Percentiles rank a stretch among this genome's conserved stretches.
Conservation (phyloP, 2,113 vertebrate species). For the Gnathonemus echidnorhynchus region DNA sequence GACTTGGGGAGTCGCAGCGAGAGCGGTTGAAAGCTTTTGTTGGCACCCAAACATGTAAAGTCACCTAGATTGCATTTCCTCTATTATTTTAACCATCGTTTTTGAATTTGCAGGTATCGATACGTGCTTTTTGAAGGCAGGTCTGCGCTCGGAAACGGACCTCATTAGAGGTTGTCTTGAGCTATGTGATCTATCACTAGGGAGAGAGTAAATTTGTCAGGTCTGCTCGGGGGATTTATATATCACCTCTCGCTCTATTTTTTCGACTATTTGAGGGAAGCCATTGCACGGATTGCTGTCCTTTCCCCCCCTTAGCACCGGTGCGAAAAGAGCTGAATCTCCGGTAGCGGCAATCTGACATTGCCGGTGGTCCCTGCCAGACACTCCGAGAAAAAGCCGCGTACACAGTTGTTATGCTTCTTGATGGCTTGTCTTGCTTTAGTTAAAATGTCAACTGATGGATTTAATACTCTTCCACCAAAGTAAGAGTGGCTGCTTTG, state of each 20-base stretch:
- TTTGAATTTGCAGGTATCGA: constrained; percentile 32
- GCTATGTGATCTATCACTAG: constrained; percentile 15
- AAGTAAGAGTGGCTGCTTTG: background rate
- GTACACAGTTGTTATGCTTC: constrained; percentile 42
- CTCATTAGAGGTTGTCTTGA: constrained; percentile 24
- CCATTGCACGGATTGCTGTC: constrained; percentile 78
- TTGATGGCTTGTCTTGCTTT: constrained; percentile 22
- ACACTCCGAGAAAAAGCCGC: constrained; percentile 61
- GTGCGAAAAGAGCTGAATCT: constrained; percentile 45
- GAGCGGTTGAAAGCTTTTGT: constrained; percentile 38
- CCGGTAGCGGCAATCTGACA: constrained; percentile 64
- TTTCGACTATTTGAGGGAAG: constrained; percentile 69
- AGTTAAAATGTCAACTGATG: constrained; percentile 19
- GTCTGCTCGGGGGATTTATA: constrained; percentile 23
- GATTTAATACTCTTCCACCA: constrained; percentile 17
- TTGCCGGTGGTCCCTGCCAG: constrained; percentile 51
- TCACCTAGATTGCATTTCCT: constrained; percentile 57
- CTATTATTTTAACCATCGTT: constrained; percentile 39
- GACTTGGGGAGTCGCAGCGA: constrained; percentile 48
- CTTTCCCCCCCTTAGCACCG: constrained; percentile 40
- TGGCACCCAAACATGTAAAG: constrained; percentile 50
- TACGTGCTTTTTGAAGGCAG: constrained; percentile 41
- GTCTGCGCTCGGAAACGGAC: constrained; percentile 27
- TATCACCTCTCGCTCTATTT: constrained; percentile 17
- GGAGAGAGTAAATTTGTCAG: constrained; percentile 23